Percentiles rank a stretch among this genome's conserved stretches.
Conservation (phyloP, 2,888 invertebrate genomes). For the Rhamphomyia laevipes region DNA sequence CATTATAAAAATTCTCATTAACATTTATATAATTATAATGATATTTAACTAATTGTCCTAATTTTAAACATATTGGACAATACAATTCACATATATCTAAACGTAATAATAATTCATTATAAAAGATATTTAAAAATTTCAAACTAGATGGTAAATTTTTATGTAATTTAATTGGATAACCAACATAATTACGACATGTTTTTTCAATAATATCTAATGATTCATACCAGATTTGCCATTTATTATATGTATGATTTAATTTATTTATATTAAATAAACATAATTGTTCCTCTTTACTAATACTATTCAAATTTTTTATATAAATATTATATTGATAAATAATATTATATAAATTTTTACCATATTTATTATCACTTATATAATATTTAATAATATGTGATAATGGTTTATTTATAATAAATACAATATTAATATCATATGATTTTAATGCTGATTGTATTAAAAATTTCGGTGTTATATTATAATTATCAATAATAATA, state of each 20-base stretch:
- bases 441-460: conserved; percentile 40
- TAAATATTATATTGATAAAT: background rate
- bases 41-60: conserved; percentile 17
- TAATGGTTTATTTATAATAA: conserved; percentile 38
- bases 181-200: conserved; percentile 38
- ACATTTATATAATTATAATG: too few species aligned
- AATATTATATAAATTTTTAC: background rate
- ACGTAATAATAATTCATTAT: conserved; percentile 41
- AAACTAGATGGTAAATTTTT: conserved; percentile 40
- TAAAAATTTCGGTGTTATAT: conserved; percentile 41
- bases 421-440: conserved; percentile 44
- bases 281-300: conserved; percentile 3
- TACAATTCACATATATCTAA: conserved; percentile 42
- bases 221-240: conserved; percentile 44
- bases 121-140: conserved; percentile 44
- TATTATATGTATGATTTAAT: conserved; percentile 42
- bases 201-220: conserved; percentile 34
- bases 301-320: conserved; percentile 9
- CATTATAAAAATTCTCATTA: conserved; percentile 10
- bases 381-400: conserved; percentile 35
- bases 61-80: conserved; percentile 46
- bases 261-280: conserved; percentile 38
- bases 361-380: conserved; percentile 9
- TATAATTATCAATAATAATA: conserved; percentile 52
- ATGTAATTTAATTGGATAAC: conserved; percentile 41